Evolutionary conservation across 2,113 vertebrate species (phyloP), one percentile per base, ranked within the genome.

Genomic region (Alligator mississippiensis): DNA sequence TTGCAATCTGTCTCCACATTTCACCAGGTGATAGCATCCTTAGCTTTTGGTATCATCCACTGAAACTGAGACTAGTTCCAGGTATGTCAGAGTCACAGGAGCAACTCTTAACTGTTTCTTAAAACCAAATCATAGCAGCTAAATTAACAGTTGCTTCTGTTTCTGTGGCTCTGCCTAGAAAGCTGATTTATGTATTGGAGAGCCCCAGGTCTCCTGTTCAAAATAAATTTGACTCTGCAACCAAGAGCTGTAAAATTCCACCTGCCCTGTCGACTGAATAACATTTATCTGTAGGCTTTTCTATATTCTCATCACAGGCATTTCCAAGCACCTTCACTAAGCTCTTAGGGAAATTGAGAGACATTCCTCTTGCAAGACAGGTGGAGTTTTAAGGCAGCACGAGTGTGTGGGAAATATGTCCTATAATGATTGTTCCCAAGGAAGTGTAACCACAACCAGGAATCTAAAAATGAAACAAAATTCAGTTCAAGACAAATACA

Each of bases 381-480:
- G 3, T 1, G 22, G 9, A 34, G 13, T 57, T 59, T 90, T n/a
- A 21, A 70, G 21, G 74, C 74, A 70, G 59, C 28, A 77, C 80
- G 90, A 78, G 59, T n/a, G 9, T 1, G 25, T 11, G 19, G 75
- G 87, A 80, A 9, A 4, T 4, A 18, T 94, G 83, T 83, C 18
- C 24, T 59, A 68, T 5, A 3, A 12, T 2, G 60, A n/a, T 24
- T 62, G 25, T 55, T 81, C 10, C 78, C 81, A 59, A 57, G 75
- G 86, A 30, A 1, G 47, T 1, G 24, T 1, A 70, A 74, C 18
- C 62, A 13, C 1, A 5, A 47, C 28, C 0, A 0, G 0, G 0
- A 38, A 38, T 38, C 11, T 2, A 34, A 74, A 85, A 66, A 54
- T 60, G 47, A 80, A 47, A 38, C 34, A 18, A 72, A 72, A 72